Conservation (phyloP, 2,113 vertebrate species). For the Stegastes partitus region DNA sequence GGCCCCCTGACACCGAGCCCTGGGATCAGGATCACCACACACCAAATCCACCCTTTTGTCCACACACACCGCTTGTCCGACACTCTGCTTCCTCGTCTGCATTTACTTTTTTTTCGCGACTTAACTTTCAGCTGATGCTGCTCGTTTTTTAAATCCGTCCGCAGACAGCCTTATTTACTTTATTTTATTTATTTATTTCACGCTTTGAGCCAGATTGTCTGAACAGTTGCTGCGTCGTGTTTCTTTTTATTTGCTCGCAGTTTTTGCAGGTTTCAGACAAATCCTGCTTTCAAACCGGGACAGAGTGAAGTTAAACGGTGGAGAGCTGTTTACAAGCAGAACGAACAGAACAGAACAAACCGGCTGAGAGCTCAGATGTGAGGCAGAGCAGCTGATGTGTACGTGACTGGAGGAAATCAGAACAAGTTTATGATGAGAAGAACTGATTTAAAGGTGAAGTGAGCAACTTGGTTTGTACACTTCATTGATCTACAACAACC, state of each 20-base stretch:
- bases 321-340: neutral
- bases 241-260: neutral
- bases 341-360: too few species aligned
- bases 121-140: neutral
- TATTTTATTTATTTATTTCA: too few species aligned
- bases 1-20: neutral
- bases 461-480: too few species aligned
- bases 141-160: constrained; percentile 12
- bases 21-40: constrained; percentile 9
- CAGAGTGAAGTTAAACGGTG: constrained; percentile 29
- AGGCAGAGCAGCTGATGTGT: too few species aligned
- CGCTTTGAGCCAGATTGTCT: constrained; percentile 35
- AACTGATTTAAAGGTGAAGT: too few species aligned
- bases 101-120: neutral
- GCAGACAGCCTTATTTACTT: too few species aligned
- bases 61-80: neutral
- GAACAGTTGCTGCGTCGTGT: constrained; percentile 27
- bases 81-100: neutral
- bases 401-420: too few species aligned
- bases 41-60: neutral
- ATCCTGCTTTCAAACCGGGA: neutral
- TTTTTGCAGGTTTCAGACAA: constrained; percentile 16
- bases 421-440: too few species aligned
- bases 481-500: too few species aligned
- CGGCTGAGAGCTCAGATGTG: too few species aligned